These are phyloP conservation scores for Oxystoma pomonae DNA, from an alignment of 2,888 invertebrate species.

Conservation along the genomic window DNA sequence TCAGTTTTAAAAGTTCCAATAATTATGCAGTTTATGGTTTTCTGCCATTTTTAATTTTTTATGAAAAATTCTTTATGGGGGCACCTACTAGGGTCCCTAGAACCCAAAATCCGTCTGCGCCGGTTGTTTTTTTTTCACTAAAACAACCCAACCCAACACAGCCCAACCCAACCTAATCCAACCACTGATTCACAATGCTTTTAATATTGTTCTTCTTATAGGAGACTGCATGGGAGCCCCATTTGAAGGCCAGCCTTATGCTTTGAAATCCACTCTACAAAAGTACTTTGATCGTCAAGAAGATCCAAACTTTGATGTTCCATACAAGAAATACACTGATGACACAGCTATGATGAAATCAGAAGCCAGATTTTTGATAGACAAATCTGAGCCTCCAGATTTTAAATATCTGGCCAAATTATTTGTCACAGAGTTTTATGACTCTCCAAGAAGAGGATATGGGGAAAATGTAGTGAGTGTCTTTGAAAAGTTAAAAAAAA, in stretches of 20 bases:
- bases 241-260: slow-evolving; percentile 55
- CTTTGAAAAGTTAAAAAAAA: slow-evolving; percentile 53
- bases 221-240: slow-evolving; percentile 70
- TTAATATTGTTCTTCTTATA: too few species aligned
- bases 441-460: slow-evolving; percentile 62
- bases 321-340: slow-evolving; percentile 60
- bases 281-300: slow-evolving; percentile 57
- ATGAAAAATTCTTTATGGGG: too few species aligned
- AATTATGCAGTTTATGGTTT: too few species aligned
- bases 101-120: too few species aligned
- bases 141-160: too few species aligned
- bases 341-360: slow-evolving; percentile 68
- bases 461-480: slow-evolving; percentile 57
- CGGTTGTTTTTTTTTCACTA: too few species aligned
- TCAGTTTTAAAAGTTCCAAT: too few species aligned
- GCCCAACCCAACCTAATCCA: too few species aligned
- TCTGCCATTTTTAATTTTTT: too few species aligned
- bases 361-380: slow-evolving; percentile 58
- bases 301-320: slow-evolving; percentile 54
- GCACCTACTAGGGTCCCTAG: too few species aligned
- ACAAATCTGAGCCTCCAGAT: slow-evolving; percentile 51
- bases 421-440: slow-evolving; percentile 61
- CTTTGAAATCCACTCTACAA: slow-evolving; percentile 51
- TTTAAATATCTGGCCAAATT: slow-evolving; percentile 57
- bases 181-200: too few species aligned